phyloP scores from a whole-genome alignment of 2,113 vertebrate species.

The Orycteropus afer region DNA sequence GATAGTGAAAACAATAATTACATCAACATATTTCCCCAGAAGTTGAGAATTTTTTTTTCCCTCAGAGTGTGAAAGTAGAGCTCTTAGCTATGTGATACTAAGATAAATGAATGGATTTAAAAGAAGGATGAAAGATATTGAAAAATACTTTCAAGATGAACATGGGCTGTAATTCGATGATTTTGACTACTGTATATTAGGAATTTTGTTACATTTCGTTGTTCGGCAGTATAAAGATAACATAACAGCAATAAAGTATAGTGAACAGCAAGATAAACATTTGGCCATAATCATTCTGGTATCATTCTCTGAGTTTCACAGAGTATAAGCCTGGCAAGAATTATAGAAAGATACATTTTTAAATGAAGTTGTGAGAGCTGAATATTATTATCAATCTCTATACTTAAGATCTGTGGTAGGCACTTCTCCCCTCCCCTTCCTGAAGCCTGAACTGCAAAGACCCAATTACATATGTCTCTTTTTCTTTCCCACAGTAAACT shows the following conservation, averaged over 20 bases:
- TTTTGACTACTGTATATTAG: constrained; percentile 19
- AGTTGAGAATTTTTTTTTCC: neutral
- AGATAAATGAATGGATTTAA: constrained; percentile 41
- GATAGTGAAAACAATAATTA: constrained; percentile 51
- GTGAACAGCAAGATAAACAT: constrained; percentile 8
- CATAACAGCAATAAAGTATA: neutral
- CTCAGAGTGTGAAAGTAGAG: neutral
- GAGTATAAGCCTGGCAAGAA: neutral
- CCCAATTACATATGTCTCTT: neutral
- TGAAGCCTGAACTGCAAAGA: neutral
- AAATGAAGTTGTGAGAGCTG: neutral
- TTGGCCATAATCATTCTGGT: constrained; percentile 19
- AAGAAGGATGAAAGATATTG: neutral
- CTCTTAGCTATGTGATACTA: constrained; percentile 12
- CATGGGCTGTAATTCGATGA: neutral
- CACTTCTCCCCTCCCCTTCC: neutral
- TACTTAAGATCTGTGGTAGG: neutral
- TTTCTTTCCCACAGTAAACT: constrained; percentile 7
- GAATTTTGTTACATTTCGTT: neutral
- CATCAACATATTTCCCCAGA: constrained; percentile 47
- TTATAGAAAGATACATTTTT: neutral
- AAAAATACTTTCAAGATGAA: constrained; percentile 53
- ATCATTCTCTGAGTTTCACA: neutral
- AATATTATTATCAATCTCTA: neutral
- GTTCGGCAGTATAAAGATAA: constrained; percentile 25